Conservation (phyloP, 2,113 vertebrate species). For the Hyaena hyaena region DNA sequence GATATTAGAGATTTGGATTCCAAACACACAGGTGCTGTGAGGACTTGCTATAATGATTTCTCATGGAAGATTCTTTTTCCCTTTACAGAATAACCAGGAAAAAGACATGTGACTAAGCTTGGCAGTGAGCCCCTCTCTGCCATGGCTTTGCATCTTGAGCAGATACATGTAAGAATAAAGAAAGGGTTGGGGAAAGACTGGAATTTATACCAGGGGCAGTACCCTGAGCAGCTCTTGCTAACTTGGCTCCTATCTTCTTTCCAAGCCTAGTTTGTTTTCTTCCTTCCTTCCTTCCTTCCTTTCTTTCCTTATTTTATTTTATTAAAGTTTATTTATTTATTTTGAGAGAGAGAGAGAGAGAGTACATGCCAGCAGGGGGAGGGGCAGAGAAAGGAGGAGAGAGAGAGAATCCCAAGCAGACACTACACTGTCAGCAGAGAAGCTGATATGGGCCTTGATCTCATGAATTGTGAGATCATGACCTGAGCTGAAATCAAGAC, state of each 20-base stretch:
- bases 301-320: too few species aligned
- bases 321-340: too few species aligned
- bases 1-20: background rate
- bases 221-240: background rate
- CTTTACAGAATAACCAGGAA: background rate
- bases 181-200: background rate
- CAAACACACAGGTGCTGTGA: background rate
- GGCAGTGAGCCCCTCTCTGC: background rate
- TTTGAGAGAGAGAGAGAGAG: too few species aligned
- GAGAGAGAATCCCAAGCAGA: too few species aligned
- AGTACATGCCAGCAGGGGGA: too few species aligned
- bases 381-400: too few species aligned
- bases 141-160: background rate
- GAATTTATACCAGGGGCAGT: background rate
- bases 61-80: background rate
- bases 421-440: too few species aligned
- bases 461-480: too few species aligned
- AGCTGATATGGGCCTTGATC: too few species aligned
- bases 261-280: background rate
- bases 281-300: too few species aligned
- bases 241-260: background rate
- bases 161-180: slow-evolving; percentile 5
- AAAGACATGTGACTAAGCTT: background rate
- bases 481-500: too few species aligned
- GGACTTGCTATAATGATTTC: background rate